Evolutionary conservation across 2,113 vertebrate genomes (phyloP), one percentile per base, ranked within the genome.

Genomic region (Paramisgurnus dabryanus): DNA sequence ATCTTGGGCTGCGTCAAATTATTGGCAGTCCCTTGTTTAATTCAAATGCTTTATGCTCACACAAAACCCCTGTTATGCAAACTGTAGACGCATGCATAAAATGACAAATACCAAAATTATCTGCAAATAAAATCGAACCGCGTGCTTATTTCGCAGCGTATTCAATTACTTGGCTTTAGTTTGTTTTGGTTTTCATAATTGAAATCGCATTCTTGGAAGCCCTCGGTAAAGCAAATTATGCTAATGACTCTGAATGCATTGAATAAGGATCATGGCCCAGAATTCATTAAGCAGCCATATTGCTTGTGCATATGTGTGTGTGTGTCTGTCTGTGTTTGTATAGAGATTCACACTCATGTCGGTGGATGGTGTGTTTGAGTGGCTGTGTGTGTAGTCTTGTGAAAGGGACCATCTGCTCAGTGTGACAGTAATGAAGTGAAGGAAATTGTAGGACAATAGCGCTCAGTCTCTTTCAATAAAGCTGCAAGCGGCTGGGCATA

Each of bases 381-480:
- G 43, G 79, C 55, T 64, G 80, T 61, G 82, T 77, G 85, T 81
- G 78, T 68, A 79, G 75, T 85, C 89, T 66, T 87, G 83, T 93
- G 93, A 94, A 94, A 93, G 89, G 90, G 89, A 89, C 93, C 93
- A 94, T 93, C 93, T 94, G 93, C 91, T 94, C 90, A 85, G 84
- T 89, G 90, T 92, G 92, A 92, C 92, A 92, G 91, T 93, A 92
- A 93, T 92, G 91, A 92, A 93, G 92, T 92, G 90, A 92, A 89
- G 89, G 90, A 85, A 86, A 93, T 92, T 93, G 92, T 91, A 85
- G 90, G 79, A 92, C 86, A 90, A 92, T 91, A 86, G 86, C 27
- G 27, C 86, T 86, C 86, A 87, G 87, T 88, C 89, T 89, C 87
- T 92, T 92, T 93, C 90, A 93, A 90, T 89, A 90, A 87, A 87